Evolutionary conservation across 2,113 vertebrate genomes (phyloP), one percentile per base, ranked within the genome.

Genomic region (Triplophysa rosa): DNA sequence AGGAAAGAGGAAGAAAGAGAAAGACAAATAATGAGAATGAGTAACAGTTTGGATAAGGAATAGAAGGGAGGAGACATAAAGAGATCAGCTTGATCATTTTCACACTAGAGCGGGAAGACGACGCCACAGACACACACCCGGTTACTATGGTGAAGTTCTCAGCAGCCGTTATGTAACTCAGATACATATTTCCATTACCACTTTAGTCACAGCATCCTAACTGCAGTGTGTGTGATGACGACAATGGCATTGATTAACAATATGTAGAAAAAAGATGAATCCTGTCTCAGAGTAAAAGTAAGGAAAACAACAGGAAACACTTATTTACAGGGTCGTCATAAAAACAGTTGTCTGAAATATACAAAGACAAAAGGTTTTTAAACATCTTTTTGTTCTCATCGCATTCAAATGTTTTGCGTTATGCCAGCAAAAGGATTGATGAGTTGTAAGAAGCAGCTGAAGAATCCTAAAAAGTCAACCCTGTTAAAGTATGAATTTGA

Each of bases 141-240:
- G 56, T 79, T 79, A 67, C 81, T 82, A 78, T 78, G 67, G 68
- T 49, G 67, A 78, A 24, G 49, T 21, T 23, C 26, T 56, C 68
- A 19, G 11, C 49, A 37, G 52, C 29, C 24, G 59, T 74, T 63
- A 63, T 63, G 40, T 74, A 58, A 74, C 16, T 3, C 13, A 49
- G 37, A 78, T 78, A 52, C 52, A 73, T 78, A 78, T 82, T 73
- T 72, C 37, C 71, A 63, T 19, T 61, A 61, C 7, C 4, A 3
- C 33, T 72, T 72, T 62, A 62, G 16, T 63, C 14, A 63, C 40
- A 63, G 21, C 58, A 74, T 74, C 23, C 21, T 11, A 74, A 63
- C 14, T 37, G 26, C 40, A 63, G 40, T 26, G 47, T 29, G 58
- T 62, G 13, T 16, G 54, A 59, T 72, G 21, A 37, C 24, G 21